Percentiles rank a stretch among this genome's conserved stretches.
Evolutionary conservation across 2,888 invertebrate genomes (phyloP).

Genomic region (Eupithecia tripunctaria): DNA sequence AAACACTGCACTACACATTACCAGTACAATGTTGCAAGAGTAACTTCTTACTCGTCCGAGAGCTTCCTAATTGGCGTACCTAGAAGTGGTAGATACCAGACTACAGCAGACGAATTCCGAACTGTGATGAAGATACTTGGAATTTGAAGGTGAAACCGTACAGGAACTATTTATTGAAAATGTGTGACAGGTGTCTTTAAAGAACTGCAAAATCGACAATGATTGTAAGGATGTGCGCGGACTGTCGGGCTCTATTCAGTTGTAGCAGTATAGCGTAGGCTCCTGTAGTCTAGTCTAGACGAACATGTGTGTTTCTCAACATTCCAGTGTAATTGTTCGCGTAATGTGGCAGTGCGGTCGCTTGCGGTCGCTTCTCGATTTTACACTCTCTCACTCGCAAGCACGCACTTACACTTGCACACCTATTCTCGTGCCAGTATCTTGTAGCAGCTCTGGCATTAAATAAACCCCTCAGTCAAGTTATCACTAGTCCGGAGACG

Average conservation of each 20-base stretch:
- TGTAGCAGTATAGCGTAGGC: background rate
- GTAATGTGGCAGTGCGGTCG: slow-evolving; percentile 52
- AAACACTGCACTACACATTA: background rate
- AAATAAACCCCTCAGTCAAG: background rate
- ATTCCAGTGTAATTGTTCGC: slow-evolving; percentile 62
- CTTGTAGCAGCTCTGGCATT: background rate
- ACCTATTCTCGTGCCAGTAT: background rate
- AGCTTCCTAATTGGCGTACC: background rate
- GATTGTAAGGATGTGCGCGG: background rate
- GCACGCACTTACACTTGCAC: background rate
- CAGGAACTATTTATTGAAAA: background rate
- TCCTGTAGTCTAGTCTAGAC: background rate
- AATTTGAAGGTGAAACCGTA: background rate
- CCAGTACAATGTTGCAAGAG: background rate
- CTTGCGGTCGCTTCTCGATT: slow-evolving; percentile 46
- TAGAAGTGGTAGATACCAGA: background rate
- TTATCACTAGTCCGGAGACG: slow-evolving; percentile 4
- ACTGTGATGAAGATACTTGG: background rate
- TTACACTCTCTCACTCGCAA: slow-evolving; percentile 45
- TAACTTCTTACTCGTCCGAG: background rate
- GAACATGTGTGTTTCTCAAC: slow-evolving; percentile 23
- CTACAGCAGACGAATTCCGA: background rate
- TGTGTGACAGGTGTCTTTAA: background rate
- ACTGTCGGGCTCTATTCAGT: background rate
- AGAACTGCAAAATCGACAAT: background rate